A percentile compares a stretch with the other conserved stretches of the same genome.
These are phyloP conservation scores for Chelonus insularis DNA, from an alignment of 1,140 invertebrate genomes.

Conservation along the genomic window DNA sequence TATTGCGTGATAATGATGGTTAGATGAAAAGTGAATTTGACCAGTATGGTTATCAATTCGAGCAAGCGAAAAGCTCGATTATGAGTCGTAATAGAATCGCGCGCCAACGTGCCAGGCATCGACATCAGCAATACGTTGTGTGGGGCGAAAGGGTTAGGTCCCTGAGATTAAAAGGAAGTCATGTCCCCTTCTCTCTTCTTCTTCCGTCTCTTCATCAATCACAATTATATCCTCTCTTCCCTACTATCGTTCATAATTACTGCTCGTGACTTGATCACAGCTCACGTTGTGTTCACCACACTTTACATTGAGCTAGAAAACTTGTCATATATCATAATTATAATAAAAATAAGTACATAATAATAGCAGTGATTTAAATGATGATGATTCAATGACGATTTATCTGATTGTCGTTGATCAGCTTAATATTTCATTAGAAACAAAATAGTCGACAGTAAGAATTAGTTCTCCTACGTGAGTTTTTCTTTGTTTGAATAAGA, in stretches of 20 bases:
- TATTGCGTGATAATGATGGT: too few relatives aligned
- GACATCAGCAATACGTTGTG: slow-evolving; percentile 24
- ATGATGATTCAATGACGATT: too few relatives aligned
- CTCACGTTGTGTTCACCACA: background rate
- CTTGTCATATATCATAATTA: too few relatives aligned
- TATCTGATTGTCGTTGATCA: too few relatives aligned
- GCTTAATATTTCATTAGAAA: too few relatives aligned
- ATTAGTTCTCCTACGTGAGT: slow-evolving; percentile 5
- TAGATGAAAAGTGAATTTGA: too few relatives aligned
- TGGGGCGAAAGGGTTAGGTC: slow-evolving; percentile 45
- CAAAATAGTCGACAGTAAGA: too few relatives aligned
- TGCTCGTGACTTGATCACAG: slow-evolving; percentile 51
- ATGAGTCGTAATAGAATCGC: slow-evolving; percentile 15
- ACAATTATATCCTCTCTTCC: slow-evolving; percentile 53
- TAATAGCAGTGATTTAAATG: too few relatives aligned
- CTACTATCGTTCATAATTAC: slow-evolving; percentile 54
- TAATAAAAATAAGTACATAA: too few relatives aligned
- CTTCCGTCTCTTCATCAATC: slow-evolving; percentile 51
- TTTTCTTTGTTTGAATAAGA: slow-evolving; percentile 1
- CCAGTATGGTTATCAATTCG: too few relatives aligned
- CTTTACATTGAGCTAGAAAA: too few relatives aligned
- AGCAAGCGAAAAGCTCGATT: slow-evolving; percentile 15
- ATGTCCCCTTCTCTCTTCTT: slow-evolving; percentile 38
- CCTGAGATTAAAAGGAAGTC: slow-evolving; percentile 56
- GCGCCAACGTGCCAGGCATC: slow-evolving; percentile 13